A percentile compares a stretch with the other conserved stretches of the same genome.
Evolutionary conservation across 2,113 vertebrate species (phyloP).

Genomic region (Centrocercus urophasianus): DNA sequence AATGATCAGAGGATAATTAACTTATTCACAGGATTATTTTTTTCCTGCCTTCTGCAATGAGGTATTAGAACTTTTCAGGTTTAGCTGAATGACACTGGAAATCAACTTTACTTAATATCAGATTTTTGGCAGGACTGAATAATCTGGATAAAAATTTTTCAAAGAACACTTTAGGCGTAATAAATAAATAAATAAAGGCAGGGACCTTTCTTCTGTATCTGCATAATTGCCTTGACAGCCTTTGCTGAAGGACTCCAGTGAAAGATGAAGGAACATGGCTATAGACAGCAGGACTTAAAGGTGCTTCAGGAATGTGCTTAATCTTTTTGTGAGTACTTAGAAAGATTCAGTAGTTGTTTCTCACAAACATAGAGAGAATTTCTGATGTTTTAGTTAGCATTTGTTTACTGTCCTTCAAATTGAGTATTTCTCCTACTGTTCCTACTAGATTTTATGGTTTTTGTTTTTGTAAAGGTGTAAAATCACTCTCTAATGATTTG

Average conservation of each 20-base stretch:
- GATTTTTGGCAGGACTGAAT: neutral
- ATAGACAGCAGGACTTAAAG: neutral
- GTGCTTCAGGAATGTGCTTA: neutral
- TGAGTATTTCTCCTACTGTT: accelerated
- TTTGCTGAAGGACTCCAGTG: neutral
- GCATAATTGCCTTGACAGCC: neutral
- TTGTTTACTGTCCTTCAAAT: neutral
- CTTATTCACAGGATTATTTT: neutral
- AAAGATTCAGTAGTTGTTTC: neutral
- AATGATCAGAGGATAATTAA: neutral
- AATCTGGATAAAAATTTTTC: neutral
- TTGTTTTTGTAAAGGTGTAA: no score
- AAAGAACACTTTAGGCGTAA: neutral
- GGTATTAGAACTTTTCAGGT: neutral
- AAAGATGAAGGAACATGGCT: neutral
- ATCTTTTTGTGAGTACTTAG: neutral
- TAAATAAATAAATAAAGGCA: neutral
- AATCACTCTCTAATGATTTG: neutral
- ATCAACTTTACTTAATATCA: neutral
- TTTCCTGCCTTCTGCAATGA: neutral
- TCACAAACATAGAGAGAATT: neutral
- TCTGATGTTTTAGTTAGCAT: neutral
- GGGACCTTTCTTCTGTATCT: neutral
- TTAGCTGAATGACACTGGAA: neutral
- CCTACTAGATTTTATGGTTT: neutral